These are phyloP conservation scores for Coregonus suidteri DNA, from an alignment of 2,797 vertebrate species.

Conservation along the genomic window DNA sequence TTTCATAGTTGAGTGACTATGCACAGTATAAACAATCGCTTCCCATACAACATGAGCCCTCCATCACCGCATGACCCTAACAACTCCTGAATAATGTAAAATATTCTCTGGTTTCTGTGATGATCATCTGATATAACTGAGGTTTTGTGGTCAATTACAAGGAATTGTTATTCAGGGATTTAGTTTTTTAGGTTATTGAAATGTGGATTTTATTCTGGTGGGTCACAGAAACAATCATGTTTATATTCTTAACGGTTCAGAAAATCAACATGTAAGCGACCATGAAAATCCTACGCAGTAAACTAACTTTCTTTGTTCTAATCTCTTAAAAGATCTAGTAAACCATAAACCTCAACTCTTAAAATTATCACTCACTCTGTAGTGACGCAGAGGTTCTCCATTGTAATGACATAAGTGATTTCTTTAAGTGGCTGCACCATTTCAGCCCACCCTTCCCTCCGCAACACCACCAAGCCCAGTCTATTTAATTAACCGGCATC, in stretches of 20 bases:
- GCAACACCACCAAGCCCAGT: constrained; percentile 41
- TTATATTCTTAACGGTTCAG: too few species aligned
- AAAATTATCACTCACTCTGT: constrained; percentile 14
- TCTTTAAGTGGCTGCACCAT: constrained; percentile 34
- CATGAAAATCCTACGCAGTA: neutral
- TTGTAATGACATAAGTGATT: constrained; percentile 22
- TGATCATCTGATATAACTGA: neutral
- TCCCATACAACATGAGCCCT: neutral
- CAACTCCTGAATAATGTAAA: neutral
- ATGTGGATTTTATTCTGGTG: neutral
- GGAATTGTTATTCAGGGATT: neutral
- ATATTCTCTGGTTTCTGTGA: neutral
- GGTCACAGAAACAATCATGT: too few species aligned
- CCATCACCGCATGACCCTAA: neutral
- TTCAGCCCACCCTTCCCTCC: constrained; percentile 19
- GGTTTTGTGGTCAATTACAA: neutral
- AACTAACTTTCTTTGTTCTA: neutral
- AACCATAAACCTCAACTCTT: neutral
- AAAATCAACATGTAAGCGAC: too few species aligned
- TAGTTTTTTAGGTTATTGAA: neutral
- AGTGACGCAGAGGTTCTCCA: constrained; percentile 15
- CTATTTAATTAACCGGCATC: constrained; percentile 56
- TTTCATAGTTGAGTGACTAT: neutral
- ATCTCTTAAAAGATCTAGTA: neutral
- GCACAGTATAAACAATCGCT: neutral